Conservation (phyloP, 2,888 invertebrate species). For the Drosophila tanythrix region DNA sequence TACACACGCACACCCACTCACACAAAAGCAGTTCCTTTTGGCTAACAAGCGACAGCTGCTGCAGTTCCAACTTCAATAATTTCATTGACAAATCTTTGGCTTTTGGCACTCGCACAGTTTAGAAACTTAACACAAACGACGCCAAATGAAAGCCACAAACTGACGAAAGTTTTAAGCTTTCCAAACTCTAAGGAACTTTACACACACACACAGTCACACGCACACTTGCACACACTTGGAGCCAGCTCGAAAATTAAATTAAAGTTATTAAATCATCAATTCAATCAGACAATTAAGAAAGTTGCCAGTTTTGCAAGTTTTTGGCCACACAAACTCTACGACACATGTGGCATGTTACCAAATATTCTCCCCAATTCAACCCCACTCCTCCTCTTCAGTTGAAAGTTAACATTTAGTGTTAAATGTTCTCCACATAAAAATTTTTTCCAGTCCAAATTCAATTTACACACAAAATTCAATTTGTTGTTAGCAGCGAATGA, state of each 20-base stretch:
- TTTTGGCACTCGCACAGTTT: slow-evolving; percentile 55
- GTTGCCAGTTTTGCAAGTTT: slow-evolving; percentile 69
- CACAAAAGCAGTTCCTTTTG: slow-evolving; percentile 1
- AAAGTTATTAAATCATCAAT: slow-evolving; percentile 84
- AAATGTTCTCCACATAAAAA: slow-evolving; percentile 49
- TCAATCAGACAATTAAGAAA: slow-evolving; percentile 84
- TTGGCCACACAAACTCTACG: slow-evolving; percentile 66
- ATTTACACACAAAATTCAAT: slow-evolving; percentile 57
- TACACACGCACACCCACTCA: background rate
- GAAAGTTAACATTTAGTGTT: slow-evolving; percentile 49
- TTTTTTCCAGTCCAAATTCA: slow-evolving; percentile 50
- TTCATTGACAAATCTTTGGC: slow-evolving; percentile 66
- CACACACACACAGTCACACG: slow-evolving; percentile 10
- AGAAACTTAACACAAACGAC: slow-evolving; percentile 64
- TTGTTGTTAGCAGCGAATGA: slow-evolving; percentile 58
- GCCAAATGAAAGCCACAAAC: slow-evolving; percentile 67
- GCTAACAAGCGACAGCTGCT: slow-evolving; percentile 18
- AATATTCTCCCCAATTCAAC: background rate
- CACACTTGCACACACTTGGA: slow-evolving; percentile 20
- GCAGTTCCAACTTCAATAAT: slow-evolving; percentile 55
- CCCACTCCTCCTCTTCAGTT: background rate
- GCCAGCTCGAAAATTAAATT: slow-evolving; percentile 75
- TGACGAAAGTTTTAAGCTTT: slow-evolving; percentile 59
- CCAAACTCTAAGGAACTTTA: slow-evolving; percentile 48
- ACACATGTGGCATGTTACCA: slow-evolving; percentile 61